These are phyloP conservation scores for Pollenia labialis DNA, from an alignment of 2,888 invertebrate species.

Conservation along the genomic window DNA sequence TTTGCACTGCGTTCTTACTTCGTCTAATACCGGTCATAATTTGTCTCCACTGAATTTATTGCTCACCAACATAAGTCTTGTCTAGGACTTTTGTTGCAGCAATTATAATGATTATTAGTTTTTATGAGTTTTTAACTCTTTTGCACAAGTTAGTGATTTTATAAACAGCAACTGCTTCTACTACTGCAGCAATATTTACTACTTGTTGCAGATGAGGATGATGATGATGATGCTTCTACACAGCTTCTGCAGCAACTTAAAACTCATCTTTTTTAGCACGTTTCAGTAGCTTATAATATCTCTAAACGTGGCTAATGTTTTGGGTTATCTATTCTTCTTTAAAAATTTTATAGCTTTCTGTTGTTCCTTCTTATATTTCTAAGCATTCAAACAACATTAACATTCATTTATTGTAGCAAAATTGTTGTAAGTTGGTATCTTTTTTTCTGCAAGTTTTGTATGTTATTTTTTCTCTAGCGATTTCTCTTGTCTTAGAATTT, in stretches of 20 bases:
- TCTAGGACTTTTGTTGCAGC: slow-evolving; percentile 61
- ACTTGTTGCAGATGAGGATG: background rate
- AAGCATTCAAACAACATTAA: slow-evolving; percentile 37
- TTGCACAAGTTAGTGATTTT: slow-evolving; percentile 16
- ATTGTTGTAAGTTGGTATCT: background rate
- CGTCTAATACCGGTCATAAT: slow-evolving; percentile 3
- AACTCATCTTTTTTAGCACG: slow-evolving; percentile 20
- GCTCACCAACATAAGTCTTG: slow-evolving; percentile 25
- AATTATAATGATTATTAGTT: slow-evolving; percentile 71
- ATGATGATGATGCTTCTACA: slow-evolving; percentile 31
- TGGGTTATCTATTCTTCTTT: slow-evolving; percentile 63
- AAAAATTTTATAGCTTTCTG: slow-evolving; percentile 46
- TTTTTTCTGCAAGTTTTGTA: slow-evolving; percentile 31
- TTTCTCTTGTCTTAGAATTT: slow-evolving; percentile 54
- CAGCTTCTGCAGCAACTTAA: slow-evolving; percentile 41
- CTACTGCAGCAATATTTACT: background rate
- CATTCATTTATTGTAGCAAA: slow-evolving; percentile 49
- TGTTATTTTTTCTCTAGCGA: slow-evolving; percentile 10
- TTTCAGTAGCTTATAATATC: slow-evolving; percentile 64
- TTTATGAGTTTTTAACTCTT: slow-evolving; percentile 69
- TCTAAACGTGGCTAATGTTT: slow-evolving; percentile 68
- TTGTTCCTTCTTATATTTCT: slow-evolving; percentile 27
- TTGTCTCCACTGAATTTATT: slow-evolving; percentile 33
- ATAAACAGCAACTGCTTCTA: slow-evolving; percentile 20
- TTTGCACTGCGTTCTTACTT: background rate